Conservation (phyloP, 1,140 invertebrate genomes). For the Eumeta japonica region DNA sequence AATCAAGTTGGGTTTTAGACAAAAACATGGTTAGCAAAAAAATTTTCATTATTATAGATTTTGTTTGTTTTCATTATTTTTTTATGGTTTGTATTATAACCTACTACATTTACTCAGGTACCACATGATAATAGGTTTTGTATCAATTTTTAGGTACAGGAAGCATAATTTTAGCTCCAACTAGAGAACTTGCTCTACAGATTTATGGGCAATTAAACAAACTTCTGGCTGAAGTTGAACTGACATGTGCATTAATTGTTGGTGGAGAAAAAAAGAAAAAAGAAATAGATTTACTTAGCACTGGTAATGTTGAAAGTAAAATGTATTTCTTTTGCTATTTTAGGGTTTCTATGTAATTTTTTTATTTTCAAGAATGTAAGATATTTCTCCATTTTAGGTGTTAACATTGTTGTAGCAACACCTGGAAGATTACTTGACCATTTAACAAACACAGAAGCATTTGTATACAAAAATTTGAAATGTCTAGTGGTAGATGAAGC, state of each 20-base stretch:
- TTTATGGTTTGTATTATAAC: too few relatives aligned
- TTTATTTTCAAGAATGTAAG: slow-evolving; percentile 3
- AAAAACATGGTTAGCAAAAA: slow-evolving; percentile 79
- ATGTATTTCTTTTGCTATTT: too few relatives aligned
- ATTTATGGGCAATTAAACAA: slow-evolving; percentile 85
- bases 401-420: slow-evolving; percentile 79
- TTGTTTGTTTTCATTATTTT: too few relatives aligned
- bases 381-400: slow-evolving; percentile 44
- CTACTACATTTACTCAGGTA: too few relatives aligned
- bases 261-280: slow-evolving; percentile 77
- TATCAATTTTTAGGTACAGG: slow-evolving; percentile 63
- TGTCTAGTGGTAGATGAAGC: slow-evolving; percentile 84
- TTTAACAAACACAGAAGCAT: slow-evolving; percentile 72
- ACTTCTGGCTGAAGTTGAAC: slow-evolving; percentile 76
- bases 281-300: too few relatives aligned
- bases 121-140: too few relatives aligned
- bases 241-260: slow-evolving; percentile 85
- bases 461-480: slow-evolving; percentile 75
- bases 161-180: slow-evolving; percentile 87
- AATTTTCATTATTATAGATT: too few relatives aligned
- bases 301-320: too few relatives aligned
- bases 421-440: slow-evolving; percentile 81
- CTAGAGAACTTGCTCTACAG: slow-evolving; percentile 89
- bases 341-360: too few relatives aligned
- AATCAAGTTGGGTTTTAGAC: slow-evolving; percentile 73